Base-by-base conservation (phyloP, 2,113 vertebrate genomes). In the Cervus canadensis region DNA sequence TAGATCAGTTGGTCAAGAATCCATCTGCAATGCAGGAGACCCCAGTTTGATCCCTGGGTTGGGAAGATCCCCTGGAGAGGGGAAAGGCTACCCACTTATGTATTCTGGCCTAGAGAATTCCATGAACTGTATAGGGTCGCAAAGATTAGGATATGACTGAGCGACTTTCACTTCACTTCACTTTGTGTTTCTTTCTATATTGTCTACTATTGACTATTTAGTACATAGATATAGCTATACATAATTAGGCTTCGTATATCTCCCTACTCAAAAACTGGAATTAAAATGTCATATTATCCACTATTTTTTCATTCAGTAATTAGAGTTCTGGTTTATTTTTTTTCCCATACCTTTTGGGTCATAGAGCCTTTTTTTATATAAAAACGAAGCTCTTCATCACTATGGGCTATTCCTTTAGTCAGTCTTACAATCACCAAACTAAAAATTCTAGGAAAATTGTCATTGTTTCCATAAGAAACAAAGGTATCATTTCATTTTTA, bases 401-500 rank as follows among this genome's bases (percentile, higher is more conserved):
- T 82, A 30, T 87, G 8, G 5, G 5, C 15, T 93, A 33, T 56
- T 95, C 64, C 8, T 87, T 93, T 57, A 89, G 21, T 84, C 14
- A 93, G 33, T 64, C 94, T 83, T 64, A n/a, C 4, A 85, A 92
- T 67, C 52, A 89, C 14, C 36, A 74, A 95, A 78, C 28, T 95
- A 67, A 94, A 13, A 78, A 45, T 82, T 71, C 33, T 87, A 85
- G 83, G 57, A 91, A 97, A 62, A 95, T 6, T 93, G 19, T 11
- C 64, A 87, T 48, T 84, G 78, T 64, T 87, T 89, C 57, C 17
- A 59, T 40, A 87, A 92, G 36, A 90, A 91, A 67, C 13, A 96
- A 94, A 95, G 48, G 57, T 56, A 59, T 59, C 10, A 76, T 88
- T 89, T 93, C 43, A 93, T 54, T 95, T 87, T 52, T 96, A 85